Conservation (phyloP, 1,140 invertebrate genomes). For the Phymorhynchus buccinoides region DNA sequence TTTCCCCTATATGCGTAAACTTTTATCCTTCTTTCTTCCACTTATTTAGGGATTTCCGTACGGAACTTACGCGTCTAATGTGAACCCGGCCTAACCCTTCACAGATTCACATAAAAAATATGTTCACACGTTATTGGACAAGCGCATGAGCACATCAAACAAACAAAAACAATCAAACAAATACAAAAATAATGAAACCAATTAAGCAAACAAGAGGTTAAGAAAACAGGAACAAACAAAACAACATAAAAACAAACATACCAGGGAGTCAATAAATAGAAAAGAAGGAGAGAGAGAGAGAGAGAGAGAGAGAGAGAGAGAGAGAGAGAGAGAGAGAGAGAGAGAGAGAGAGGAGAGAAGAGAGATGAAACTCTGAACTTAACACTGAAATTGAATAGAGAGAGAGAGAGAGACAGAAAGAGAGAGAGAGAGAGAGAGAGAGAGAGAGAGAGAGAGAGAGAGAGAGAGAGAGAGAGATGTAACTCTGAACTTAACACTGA, state of each 20-base stretch:
- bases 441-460: neutral
- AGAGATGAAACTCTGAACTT: neutral
- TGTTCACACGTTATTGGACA: too few species aligned
- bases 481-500: too few species aligned
- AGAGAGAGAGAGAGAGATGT: conserved; percentile 8
- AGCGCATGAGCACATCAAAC: too few species aligned
- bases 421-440: neutral
- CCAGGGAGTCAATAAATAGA: neutral
- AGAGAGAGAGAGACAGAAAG: neutral
- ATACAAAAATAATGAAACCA: too few species aligned
- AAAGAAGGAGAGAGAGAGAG: neutral
- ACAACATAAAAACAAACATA: neutral
- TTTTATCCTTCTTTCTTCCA: too few species aligned
- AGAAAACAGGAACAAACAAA: neutral
- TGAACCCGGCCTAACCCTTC: too few species aligned
- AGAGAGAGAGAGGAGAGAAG: neutral
- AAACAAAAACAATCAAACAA: too few species aligned
- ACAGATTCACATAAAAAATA: too few species aligned
- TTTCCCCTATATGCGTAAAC: too few species aligned
- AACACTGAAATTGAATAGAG: too few species aligned
- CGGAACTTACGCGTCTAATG: too few species aligned
- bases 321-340: neutral
- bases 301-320: neutral
- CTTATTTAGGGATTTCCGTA: too few species aligned
- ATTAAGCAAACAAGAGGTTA: neutral